Percentiles rank a stretch among this genome's conserved stretches.
Conservation (phyloP, 2,113 vertebrate species). For the Narcine bancroftii region DNA sequence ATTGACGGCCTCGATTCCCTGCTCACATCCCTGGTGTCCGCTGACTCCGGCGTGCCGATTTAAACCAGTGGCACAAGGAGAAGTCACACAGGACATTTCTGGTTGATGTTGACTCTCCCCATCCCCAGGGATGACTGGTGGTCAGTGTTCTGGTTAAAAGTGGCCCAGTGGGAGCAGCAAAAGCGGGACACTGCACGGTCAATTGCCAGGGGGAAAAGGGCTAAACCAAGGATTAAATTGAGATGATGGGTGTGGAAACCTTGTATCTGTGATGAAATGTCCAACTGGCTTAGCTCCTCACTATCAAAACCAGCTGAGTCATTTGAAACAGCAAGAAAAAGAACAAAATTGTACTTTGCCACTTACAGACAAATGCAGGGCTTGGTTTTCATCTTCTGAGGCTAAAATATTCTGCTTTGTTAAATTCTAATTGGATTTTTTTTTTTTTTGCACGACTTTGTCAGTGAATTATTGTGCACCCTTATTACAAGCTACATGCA, state of each 20-base stretch:
- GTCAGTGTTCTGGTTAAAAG: too few species aligned
- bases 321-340: background rate
- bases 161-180: too few species aligned
- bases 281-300: background rate
- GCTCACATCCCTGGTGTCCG: too few species aligned
- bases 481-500: background rate
- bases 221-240: background rate
- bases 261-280: background rate
- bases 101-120: too few species aligned
- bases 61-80: too few species aligned
- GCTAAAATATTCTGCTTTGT: background rate
- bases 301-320: conserved; percentile 3
- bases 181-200: too few species aligned
- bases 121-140: too few species aligned
- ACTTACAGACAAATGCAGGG: background rate
- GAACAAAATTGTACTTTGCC: background rate
- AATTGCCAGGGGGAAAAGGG: too few species aligned
- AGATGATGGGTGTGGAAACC: background rate
- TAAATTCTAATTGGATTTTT: background rate
- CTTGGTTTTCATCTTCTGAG: background rate
- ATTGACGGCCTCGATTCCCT: too few species aligned
- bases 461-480: background rate
- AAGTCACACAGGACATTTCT: too few species aligned
- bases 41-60: too few species aligned
- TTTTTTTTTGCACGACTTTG: background rate